Conservation (phyloP, 2,113 vertebrate species). For the Microcebus ravelobensis region DNA sequence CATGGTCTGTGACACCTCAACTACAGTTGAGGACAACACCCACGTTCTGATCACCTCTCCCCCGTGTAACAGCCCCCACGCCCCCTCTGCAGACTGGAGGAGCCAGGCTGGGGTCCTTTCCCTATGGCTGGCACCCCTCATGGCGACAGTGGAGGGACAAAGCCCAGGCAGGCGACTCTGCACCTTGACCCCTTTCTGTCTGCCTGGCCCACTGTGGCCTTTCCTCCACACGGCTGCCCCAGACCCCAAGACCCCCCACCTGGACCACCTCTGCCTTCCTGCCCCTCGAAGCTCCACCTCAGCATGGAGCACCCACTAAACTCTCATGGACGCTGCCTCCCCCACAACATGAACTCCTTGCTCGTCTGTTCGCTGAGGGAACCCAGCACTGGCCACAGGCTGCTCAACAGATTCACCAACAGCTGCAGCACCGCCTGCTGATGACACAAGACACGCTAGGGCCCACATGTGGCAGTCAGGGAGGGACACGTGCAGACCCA, state of each 20-base stretch:
- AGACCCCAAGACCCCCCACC: background rate
- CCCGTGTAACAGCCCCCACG: fast-evolving
- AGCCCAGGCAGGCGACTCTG: background rate
- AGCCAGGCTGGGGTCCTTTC: background rate
- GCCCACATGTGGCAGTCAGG: background rate
- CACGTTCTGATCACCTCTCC: background rate
- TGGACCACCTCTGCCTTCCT: background rate
- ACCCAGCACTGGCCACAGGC: background rate
- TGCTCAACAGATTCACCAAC: background rate
- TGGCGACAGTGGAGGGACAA: background rate
- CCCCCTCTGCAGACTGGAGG: background rate
- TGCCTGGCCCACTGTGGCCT: background rate
- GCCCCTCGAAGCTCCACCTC: no score
- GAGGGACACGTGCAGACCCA: background rate
- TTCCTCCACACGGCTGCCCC: fast-evolving
- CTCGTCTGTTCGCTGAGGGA: background rate
- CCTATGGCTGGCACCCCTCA: background rate
- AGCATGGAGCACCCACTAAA: background rate
- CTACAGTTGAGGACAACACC: fast-evolving
- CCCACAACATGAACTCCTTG: no score
- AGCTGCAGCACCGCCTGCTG: background rate
- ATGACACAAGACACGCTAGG: background rate
- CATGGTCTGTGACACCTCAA: background rate
- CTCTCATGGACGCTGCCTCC: background rate
- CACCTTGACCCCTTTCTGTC: background rate